Conservation (phyloP, 2,797 vertebrate genomes). For the Gouania willdenowi region DNA sequence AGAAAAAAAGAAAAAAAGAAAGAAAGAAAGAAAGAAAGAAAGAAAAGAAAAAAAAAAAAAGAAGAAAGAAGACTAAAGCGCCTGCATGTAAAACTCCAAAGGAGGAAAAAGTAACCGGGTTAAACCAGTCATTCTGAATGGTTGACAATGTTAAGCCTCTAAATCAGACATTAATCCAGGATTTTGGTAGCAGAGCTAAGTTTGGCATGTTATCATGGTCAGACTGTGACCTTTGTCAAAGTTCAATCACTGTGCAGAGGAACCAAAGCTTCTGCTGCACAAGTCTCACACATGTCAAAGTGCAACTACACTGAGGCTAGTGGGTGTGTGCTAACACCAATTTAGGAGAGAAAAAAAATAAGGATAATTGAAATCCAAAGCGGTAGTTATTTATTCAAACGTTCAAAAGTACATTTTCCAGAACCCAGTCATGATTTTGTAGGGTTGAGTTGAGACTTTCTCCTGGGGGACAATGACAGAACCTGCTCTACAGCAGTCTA, state of each 20-base stretch:
- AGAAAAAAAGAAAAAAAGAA: neutral
- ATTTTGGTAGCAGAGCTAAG: constrained; percentile 66
- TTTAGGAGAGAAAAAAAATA: neutral
- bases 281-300: constrained; percentile 15
- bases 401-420: neutral
- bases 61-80: too few relatives aligned
- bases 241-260: constrained; percentile 47
- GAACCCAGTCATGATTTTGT: neutral
- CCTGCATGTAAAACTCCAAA: constrained; percentile 52
- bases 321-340: neutral
- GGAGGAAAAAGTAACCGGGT: constrained; percentile 57
- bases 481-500: constrained; percentile 25
- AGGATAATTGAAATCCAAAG: neutral
- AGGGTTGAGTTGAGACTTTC: constrained; percentile 1
- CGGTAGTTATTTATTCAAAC: neutral
- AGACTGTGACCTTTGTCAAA: constrained; percentile 50
- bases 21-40: neutral
- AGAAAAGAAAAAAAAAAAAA: neutral
- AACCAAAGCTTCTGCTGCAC: constrained; percentile 22
- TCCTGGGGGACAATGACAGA: constrained; percentile 1
- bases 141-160: constrained; percentile 71
- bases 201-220: constrained; percentile 66
- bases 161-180: constrained; percentile 77
- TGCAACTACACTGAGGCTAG: constrained; percentile 8
- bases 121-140: constrained; percentile 68